Conservation (phyloP, 64 coral and sea anemone genomes). For the Pachyseris speciosa region DNA sequence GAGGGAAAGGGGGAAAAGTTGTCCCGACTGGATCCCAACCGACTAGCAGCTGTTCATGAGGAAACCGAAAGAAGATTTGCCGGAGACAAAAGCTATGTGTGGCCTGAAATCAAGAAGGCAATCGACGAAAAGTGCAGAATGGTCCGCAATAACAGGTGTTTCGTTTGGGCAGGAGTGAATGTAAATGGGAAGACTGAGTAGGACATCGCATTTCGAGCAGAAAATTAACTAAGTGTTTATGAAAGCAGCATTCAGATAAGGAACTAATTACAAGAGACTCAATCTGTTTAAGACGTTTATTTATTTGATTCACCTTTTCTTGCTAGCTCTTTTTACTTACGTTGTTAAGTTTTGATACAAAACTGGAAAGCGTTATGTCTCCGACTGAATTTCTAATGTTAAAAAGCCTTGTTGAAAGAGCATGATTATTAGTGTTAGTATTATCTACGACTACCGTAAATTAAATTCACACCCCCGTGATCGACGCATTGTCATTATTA, state of each 20-base stretch:
- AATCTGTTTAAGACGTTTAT: neutral
- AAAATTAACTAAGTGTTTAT: neutral
- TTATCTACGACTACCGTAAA: neutral
- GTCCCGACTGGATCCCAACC: conserved; percentile 18
- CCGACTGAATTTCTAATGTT: no score
- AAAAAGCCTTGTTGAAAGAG: neutral
- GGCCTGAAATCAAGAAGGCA: conserved; percentile 60
- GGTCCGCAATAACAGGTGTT: conserved; percentile 67
- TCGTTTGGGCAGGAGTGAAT: conserved; percentile 66
- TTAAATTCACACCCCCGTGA: neutral
- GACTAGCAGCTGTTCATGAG: conserved; percentile 9
- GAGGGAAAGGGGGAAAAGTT: conserved; percentile 29
- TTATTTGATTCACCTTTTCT: neutral
- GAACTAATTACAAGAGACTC: conserved; percentile 22
- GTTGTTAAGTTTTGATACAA: no score
- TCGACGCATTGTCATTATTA: neutral
- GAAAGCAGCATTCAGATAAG: conserved; percentile 21
- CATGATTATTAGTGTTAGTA: neutral
- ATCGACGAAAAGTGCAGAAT: conserved; percentile 72
- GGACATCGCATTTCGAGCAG: neutral
- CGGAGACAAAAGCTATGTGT: neutral
- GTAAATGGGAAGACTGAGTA: conserved; percentile 4
- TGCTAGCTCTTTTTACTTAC: neutral
- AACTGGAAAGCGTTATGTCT: no score
- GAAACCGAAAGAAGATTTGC: conserved; percentile 17